A percentile compares a stretch with the other conserved stretches of the same genome.
These are phyloP conservation scores for Mareca strepera DNA, from an alignment of 2,797 vertebrate species.

Conservation along the genomic window DNA sequence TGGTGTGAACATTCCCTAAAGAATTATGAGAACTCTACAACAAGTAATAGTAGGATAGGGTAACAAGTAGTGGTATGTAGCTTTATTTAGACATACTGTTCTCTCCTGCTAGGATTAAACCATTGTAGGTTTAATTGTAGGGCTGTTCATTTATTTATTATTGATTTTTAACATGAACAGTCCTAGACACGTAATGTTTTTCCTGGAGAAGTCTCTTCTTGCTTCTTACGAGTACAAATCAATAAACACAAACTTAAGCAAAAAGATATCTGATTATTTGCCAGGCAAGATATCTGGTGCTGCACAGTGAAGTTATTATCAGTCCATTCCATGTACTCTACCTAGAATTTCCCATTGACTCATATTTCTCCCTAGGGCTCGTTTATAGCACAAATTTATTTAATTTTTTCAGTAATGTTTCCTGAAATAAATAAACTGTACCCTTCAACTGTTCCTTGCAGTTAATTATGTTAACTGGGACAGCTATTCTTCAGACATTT, in stretches of 20 bases:
- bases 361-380: neutral
- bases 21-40: neutral
- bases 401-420: neutral
- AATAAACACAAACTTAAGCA: neutral
- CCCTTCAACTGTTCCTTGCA: conserved; percentile 31
- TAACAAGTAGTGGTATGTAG: neutral
- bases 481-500: conserved; percentile 63
- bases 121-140: neutral
- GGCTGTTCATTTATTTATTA: neutral
- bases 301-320: neutral
- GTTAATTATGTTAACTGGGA: conserved; percentile 66
- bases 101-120: neutral
- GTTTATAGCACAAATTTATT: neutral
- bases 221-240: neutral
- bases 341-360: neutral
- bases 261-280: neutral
- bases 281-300: neutral
- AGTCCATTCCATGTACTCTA: neutral
- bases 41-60: neutral
- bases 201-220: neutral
- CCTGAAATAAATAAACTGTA: conserved; percentile 15
- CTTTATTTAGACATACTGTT: neutral
- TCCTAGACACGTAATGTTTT: neutral
- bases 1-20: neutral
- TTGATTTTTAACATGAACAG: neutral